phyloP scores from a whole-genome alignment of 1,140 invertebrate genomes.

The Tribolium madens region DNA sequence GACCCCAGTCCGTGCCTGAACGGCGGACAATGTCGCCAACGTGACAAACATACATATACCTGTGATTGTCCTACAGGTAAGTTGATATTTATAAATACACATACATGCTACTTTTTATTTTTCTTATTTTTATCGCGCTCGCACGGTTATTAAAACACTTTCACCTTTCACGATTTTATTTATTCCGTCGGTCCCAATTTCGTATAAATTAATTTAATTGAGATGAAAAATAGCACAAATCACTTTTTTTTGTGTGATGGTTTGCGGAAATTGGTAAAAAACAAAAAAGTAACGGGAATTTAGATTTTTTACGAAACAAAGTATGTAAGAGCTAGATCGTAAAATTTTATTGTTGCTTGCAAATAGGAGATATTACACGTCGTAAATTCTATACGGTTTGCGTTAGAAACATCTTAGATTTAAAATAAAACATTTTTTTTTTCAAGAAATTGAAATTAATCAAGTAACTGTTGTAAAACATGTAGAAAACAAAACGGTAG shows the following conservation, averaged over 20 bases:
- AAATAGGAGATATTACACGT: background rate
- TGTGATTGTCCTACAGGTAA: conserved; percentile 90
- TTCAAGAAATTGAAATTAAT: no score
- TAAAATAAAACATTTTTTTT: no score
- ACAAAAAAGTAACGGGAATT: no score
- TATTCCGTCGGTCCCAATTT: background rate
- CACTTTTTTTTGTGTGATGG: background rate
- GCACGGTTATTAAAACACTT: background rate
- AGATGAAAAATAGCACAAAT: background rate
- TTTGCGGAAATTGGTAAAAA: background rate
- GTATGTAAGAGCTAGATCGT: background rate
- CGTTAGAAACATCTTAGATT: no score
- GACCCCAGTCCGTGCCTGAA: conserved; percentile 91
- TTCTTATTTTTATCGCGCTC: background rate
- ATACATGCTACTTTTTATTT: background rate
- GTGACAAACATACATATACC: conserved; percentile 83
- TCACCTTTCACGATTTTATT: background rate
- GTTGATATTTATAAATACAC: conserved; percentile 58
- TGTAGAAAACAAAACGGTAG: no score
- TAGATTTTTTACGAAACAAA: background rate
- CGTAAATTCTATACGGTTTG: background rate
- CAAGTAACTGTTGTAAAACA: no score
- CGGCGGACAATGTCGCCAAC: conserved; percentile 83
- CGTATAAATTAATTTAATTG: background rate
- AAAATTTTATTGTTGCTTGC: background rate